A percentile compares a stretch with the other conserved stretches of the same genome.
Evolutionary conservation across 2,888 invertebrate species (phyloP).

Genomic region (Anoplius nigerrimus): DNA sequence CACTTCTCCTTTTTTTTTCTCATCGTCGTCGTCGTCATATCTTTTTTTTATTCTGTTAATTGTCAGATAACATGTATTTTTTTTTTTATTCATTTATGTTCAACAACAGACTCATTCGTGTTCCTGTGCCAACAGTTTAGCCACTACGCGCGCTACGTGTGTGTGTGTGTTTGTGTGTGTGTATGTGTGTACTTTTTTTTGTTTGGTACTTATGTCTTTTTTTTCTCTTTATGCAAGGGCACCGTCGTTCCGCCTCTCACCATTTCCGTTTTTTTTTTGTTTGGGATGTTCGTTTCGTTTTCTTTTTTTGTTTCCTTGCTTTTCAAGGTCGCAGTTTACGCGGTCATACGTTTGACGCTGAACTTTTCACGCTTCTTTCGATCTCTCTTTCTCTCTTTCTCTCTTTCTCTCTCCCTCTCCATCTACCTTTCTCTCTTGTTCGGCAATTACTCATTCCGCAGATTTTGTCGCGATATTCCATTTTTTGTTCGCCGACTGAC

Average conservation of each 20-base stretch:
- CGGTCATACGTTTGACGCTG: too few species aligned
- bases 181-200: not conserved
- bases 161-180: constrained; percentile 41
- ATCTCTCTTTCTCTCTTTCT: constrained; percentile 18
- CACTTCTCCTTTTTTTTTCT: constrained; percentile 22
- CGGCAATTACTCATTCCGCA: not conserved
- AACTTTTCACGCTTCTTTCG: constrained; percentile 17
- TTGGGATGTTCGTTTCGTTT: too few species aligned
- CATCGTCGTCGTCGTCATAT: not conserved
- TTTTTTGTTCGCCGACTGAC: constrained; percentile 22
- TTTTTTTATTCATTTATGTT: constrained; percentile 50
- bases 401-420: constrained; percentile 10
- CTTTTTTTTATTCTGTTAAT: constrained; percentile 41
- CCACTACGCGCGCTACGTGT: constrained; percentile 59
- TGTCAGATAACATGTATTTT: constrained; percentile 63
- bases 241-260: constrained; percentile 9
- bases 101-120: constrained; percentile 70
- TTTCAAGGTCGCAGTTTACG: constrained; percentile 9
- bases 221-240: constrained; percentile 10
- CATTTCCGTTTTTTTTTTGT: constrained; percentile 24
- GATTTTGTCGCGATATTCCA: too few species aligned
- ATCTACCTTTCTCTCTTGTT: constrained; percentile 4
- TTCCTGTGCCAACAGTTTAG: constrained; percentile 50
- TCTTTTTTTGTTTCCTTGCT: too few species aligned
- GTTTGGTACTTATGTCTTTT: too few species aligned